These are phyloP conservation scores for Adelges cooleyi DNA, from an alignment of 1,140 invertebrate species.

Conservation along the genomic window DNA sequence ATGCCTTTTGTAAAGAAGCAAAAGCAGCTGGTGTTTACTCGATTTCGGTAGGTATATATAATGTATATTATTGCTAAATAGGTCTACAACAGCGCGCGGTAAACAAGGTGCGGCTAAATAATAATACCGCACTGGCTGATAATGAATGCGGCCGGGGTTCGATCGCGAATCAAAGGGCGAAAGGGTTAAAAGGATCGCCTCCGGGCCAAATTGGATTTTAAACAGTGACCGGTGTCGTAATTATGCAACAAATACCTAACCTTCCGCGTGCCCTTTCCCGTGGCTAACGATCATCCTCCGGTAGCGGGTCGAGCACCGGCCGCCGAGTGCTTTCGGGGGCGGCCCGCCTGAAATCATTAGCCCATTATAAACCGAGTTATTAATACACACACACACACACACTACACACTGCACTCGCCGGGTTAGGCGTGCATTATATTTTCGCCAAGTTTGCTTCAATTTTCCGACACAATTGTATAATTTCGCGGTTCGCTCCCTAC, in stretches of 20 bases:
- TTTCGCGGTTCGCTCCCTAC: background rate
- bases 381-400: background rate
- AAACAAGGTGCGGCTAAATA: too few species aligned
- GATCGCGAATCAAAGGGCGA: conserved; percentile 22
- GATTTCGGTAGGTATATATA: too few species aligned
- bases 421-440: background rate
- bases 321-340: background rate
- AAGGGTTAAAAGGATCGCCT: conserved; percentile 23
- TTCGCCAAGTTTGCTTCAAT: background rate
- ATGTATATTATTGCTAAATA: too few species aligned
- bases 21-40: too few species aligned
- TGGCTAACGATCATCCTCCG: background rate
- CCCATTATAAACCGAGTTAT: conserved; percentile 25
- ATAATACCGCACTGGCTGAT: background rate
- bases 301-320: background rate
- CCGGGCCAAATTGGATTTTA: conserved; percentile 23
- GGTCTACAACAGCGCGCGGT: too few species aligned
- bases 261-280: background rate
- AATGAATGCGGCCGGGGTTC: conserved; percentile 1
- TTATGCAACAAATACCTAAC: conserved; percentile 20
- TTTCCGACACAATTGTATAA: conserved; percentile 10
- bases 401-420: background rate
- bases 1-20: too few species aligned
- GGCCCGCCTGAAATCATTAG: conserved; percentile 14
- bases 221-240: conserved; percentile 27